Base-by-base conservation (phyloP, 2,888 invertebrate species). In the Andrena minutula region DNA sequence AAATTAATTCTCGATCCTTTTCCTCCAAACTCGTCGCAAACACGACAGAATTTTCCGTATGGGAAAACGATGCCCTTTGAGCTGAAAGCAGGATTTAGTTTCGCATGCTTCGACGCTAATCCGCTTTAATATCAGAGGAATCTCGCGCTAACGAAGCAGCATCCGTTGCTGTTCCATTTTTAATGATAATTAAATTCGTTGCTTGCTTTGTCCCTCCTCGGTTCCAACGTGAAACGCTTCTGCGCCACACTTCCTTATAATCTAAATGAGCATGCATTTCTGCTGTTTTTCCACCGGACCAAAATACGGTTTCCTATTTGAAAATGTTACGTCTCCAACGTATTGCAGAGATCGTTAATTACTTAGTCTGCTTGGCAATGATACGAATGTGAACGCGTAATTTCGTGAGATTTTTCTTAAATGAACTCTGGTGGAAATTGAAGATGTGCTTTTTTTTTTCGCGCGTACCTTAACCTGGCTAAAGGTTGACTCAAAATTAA, bases 41-140 rank as follows among this genome's bases (percentile, higher is more conserved):
- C 16, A 26, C 26, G 64, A 53, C 5, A 53, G 61, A 60, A 53
- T 47, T 51, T 60, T 60, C 28, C 30, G 20, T n/a, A 23, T 10
- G 47, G 56, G 28, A 61, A 63, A 63, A 69, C 8, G 23, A 69
- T 58, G 35, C n/a, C 16, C 35, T 73, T 69, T 47, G 70, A 53
- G 35, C 23, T 49, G 56, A 58, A 73, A 72, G 30, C 12, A 16
- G 41, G 16, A 64, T 35, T 35, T 49, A 65, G n/a, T 60, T 69
- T 63, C 51, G 49, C 68, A 58, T 64, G 69, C 28, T 69, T 63
- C 30, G 28, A 51, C 35, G 64, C 2, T 78, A 79, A 78, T 73
- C 53, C 64, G 23, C 49, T 78, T 78, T 69, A 69, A 68, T 41
- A 20, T 12, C 35, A 12, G 10, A 53, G 49, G 49, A 35, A 23